phyloP scores from a whole-genome alignment of 1,140 invertebrate genomes.

The Paramacrobiotus metropolitanus region DNA sequence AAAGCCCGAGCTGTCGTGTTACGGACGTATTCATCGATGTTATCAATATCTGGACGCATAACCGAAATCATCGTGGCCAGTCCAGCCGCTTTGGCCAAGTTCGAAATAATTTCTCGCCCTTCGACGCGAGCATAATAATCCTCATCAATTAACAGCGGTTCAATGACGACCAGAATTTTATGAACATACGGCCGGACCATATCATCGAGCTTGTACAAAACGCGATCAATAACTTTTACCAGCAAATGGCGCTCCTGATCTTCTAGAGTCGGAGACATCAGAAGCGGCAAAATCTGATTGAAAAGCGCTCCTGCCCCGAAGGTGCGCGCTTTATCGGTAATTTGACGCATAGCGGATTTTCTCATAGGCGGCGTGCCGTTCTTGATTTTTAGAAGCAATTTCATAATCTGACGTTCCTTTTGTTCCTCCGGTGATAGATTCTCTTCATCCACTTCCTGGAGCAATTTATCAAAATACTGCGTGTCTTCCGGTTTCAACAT shows the following conservation, averaged over 20 bases:
- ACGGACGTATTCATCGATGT: conserved; percentile 97
- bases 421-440: conserved; percentile 78
- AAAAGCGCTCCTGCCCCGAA: conserved; percentile 95
- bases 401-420: conserved; percentile 98
- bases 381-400: conserved; percentile 89
- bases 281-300: conserved; percentile 88
- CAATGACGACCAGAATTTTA: conserved; percentile 97
- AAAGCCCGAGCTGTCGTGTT: conserved; percentile 98
- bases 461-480: conserved; percentile 95
- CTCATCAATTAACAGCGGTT: conserved; percentile 94
- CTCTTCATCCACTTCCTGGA: conserved; percentile 94
- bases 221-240: conserved; percentile 98
- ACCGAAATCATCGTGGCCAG: conserved; percentile 99
- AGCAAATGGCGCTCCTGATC: conserved; percentile 96
- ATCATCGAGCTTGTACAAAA: conserved; percentile 95
- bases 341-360: conserved; percentile 86
- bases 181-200: conserved; percentile 95
- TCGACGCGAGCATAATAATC: conserved; percentile 99
- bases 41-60: conserved; percentile 99
- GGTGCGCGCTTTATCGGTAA: conserved; percentile 92
- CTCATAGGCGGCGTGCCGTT: conserved; percentile 98
- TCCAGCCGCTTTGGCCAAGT: conserved; percentile 96
- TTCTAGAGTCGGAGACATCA: conserved; percentile 97
- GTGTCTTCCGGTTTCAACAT: conserved; percentile 99
- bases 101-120: conserved; percentile 96